These are phyloP conservation scores for Rhyacophila brunnea DNA, from an alignment of 1,140 invertebrate genomes.

Conservation along the genomic window DNA sequence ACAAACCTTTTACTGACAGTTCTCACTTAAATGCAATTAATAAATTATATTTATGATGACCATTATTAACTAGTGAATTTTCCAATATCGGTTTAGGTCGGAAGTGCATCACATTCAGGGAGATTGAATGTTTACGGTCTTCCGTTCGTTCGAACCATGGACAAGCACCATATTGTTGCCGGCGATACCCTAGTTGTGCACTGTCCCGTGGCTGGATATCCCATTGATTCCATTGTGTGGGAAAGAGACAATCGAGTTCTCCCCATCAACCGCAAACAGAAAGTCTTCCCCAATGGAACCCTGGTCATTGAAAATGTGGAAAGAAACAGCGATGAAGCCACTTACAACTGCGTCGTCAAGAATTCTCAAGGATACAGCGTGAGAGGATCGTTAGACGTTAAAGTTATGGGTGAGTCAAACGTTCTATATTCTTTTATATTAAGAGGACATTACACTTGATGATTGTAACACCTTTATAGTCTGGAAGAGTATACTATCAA, in stretches of 20 bases:
- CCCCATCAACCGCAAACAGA: slow-evolving; percentile 93
- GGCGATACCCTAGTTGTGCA: slow-evolving; percentile 85
- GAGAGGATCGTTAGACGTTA: slow-evolving; percentile 82
- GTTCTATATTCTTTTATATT: slow-evolving; percentile 3
- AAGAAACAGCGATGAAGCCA: slow-evolving; percentile 86
- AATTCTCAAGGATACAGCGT: slow-evolving; percentile 88
- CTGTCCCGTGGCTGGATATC: slow-evolving; percentile 92
- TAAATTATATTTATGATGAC: too few species aligned
- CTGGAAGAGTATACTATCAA: too few species aligned
- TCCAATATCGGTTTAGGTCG: slow-evolving; percentile 59
- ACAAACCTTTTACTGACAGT: too few species aligned
- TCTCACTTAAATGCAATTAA: too few species aligned
- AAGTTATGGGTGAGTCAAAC: slow-evolving; percentile 88
- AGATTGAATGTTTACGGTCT: slow-evolving; percentile 90
- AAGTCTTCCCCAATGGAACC: slow-evolving; percentile 90
- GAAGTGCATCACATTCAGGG: slow-evolving; percentile 80
- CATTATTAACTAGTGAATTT: too few species aligned
- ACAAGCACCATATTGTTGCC: slow-evolving; percentile 92
- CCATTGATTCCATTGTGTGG: slow-evolving; percentile 91
- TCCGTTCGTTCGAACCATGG: slow-evolving; percentile 87
- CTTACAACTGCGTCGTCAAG: slow-evolving; percentile 90
- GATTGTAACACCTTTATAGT: too few species aligned
- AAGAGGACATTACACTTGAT: too few species aligned
- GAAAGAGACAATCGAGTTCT: slow-evolving; percentile 79
- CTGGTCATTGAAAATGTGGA: slow-evolving; percentile 93